Evolutionary conservation across 2,113 vertebrate species (phyloP), one percentile per base, ranked within the genome.

Genomic region (Bos taurus): DNA sequence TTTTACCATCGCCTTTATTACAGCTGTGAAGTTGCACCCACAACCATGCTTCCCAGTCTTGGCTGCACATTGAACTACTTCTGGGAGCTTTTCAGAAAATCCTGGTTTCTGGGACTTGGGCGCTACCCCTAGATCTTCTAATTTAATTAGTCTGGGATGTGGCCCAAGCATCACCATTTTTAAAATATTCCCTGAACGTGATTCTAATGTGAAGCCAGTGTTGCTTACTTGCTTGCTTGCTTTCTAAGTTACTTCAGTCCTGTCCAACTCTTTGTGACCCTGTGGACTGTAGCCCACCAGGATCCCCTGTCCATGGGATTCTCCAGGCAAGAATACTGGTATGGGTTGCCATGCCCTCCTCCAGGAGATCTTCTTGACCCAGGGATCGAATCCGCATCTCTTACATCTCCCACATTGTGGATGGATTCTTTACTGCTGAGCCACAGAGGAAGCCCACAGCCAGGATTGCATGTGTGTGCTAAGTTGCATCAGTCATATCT

Each of bases 141-240:
- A 95, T 89, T 95, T 92, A 57, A 86, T 87, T 94, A 11, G 23
- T 80, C 30, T 74, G 19, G 46, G 25, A 7, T 95, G 21, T 95
- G 64, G 26, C 23, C 40, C 28, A 85, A 46, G 40, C 8, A 78
- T 46, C 33, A 57, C 25, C 19, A 33, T 60, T 91, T 91, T 94
- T 67, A 30, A 50, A 91, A 71, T 43, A 56, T 60, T 78, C 11
- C 13, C 56, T 28, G 48, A 52, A 86, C 5, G 12, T 92, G 57
- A 96, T 91, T 90, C 9, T 33, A 50, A n/a, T 59, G 12, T 62
- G 5, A 21, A 89, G 78, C n/a, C 33, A 82, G 21, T 43, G 81
- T 88, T 67, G 64, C 33, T 67, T 62, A 16, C 28, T 15, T 96
- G 33, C 16, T 67, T 21, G 19, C n/a, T 36, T 71, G n/a, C 64